Evolutionary conservation across 2,888 invertebrate species (phyloP), one percentile per base, ranked within the genome.

Genomic region (Tenthredo scrophulariae): DNA sequence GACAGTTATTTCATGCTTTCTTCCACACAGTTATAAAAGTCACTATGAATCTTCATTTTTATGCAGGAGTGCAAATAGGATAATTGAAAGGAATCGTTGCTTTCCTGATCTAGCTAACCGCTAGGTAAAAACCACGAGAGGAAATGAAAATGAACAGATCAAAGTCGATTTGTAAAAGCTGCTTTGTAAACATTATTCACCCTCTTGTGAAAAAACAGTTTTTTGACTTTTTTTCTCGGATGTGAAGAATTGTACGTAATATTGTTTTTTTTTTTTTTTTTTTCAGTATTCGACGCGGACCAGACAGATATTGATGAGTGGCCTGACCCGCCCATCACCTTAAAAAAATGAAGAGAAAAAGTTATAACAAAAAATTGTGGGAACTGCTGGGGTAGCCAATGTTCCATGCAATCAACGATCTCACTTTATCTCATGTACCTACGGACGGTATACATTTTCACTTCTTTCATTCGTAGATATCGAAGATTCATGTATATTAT

Each of bases 241-340:
- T 26, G 2, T 29, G 10, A 18, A 29, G 54, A 54, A 79, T 79
- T n/a, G 50, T 54, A 33, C n/a, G 54, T 18, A 79, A 18, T 79
- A 54, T 54, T 33, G 22, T 79, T 58, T 37, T 6, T 15, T 13
- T 37, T 33, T 33, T 9, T 74, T 75, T 43, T 26, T 58, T 74
- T 75, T 43, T 26, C 37, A 18, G 43, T n/a, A 79, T 79, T 79
- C 46, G 13, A 29, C 29, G 37, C 22, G 79, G 79, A 33, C 33
- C 29, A 33, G 54, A 37, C 54, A 58, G 79, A 79, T 79, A 79
- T 79, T 58, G 54, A 79, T 79, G 58, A 18, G 54, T 54, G 58
- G 79, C 58, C 37, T 54, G 33, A 29, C 54, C 43, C 29, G 7
- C 50, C 7, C 13, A 18, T 46, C 29, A 77, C 18, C 40, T 13